Conservation (phyloP, 2,888 invertebrate species). For the Philopedon plagiatum region DNA sequence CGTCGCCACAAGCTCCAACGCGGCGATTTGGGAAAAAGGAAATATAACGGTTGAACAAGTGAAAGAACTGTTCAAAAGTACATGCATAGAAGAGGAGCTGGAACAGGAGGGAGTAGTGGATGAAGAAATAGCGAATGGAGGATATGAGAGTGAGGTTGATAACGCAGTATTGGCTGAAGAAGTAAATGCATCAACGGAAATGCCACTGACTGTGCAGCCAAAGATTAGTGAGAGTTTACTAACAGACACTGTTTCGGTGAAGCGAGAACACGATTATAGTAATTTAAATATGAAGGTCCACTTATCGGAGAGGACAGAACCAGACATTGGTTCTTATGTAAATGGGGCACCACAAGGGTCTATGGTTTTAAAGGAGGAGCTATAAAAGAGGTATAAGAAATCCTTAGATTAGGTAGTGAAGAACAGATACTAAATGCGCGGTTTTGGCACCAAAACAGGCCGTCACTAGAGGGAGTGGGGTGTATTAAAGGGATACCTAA, state of each 20-base stretch:
- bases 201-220: no score
- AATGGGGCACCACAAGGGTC: background rate
- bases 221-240: no score
- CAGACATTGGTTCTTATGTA: background rate
- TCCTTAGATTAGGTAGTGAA: background rate
- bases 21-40: constrained; percentile 67
- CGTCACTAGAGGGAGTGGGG: no score
- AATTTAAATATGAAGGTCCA: background rate
- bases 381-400: background rate
- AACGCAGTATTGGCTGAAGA: background rate
- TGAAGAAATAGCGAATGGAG: background rate
- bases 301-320: background rate
- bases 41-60: constrained; percentile 68
- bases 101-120: background rate
- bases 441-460: no score
- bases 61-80: constrained; percentile 63
- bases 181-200: background rate
- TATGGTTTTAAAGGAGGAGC: background rate
- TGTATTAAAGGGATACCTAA: no score
- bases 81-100: background rate
- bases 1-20: constrained; percentile 68
- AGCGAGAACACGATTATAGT: background rate
- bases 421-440: no score
- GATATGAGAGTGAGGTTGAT: background rate
- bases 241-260: no score